Percentiles rank a stretch among this genome's conserved stretches.
Conservation (phyloP, 2,113 vertebrate species). For the Bufo bufo region DNA sequence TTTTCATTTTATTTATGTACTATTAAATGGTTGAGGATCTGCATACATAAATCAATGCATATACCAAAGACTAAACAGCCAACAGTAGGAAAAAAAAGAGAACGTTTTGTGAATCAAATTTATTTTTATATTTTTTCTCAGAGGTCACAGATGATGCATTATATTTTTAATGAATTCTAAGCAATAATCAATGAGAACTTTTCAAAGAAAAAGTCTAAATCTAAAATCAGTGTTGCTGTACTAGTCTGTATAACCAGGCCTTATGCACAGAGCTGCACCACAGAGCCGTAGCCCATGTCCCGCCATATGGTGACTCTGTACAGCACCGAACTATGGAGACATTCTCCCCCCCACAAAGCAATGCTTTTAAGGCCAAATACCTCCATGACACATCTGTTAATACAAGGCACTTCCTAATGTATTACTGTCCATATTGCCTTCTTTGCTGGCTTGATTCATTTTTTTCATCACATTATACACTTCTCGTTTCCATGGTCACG, state of each 20-base stretch:
- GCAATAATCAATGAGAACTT: not conserved
- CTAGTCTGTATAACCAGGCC: not conserved
- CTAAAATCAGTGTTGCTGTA: no score
- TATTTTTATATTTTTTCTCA: not conserved
- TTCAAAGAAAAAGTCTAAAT: not conserved
- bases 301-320: not conserved
- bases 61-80: slow-evolving; percentile 31
- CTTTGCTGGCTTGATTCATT: no score
- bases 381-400: no score
- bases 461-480: no score
- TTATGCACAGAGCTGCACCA: not conserved
- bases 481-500: no score
- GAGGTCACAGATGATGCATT: slow-evolving; percentile 9
- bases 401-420: no score
- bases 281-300: not conserved
- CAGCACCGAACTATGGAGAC: not conserved
- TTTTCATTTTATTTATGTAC: not conserved
- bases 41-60: slow-evolving; percentile 48
- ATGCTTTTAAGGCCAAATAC: no score
- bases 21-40: slow-evolving; percentile 49
- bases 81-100: not conserved
- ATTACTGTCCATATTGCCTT: no score
- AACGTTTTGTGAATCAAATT: not conserved
- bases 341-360: not conserved
- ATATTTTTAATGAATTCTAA: not conserved